These are phyloP conservation scores for Saccostrea cuccullata DNA, from an alignment of 1,140 invertebrate genomes.

Conservation along the genomic window DNA sequence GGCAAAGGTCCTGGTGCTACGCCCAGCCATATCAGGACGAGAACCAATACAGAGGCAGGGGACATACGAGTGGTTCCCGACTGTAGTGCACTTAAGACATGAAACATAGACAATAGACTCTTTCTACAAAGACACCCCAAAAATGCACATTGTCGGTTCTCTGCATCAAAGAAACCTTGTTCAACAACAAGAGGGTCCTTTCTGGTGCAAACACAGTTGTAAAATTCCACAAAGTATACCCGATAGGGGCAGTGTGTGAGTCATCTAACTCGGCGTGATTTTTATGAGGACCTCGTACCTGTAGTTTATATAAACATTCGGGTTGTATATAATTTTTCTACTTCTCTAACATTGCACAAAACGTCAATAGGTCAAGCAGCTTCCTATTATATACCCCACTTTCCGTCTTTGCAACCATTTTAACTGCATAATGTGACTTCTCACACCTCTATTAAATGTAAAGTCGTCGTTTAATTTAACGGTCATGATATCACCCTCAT, in stretches of 20 bases:
- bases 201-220: neutral
- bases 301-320: slow-evolving; percentile 25
- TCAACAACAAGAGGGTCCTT: neutral
- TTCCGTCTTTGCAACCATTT: neutral
- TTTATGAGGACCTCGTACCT: neutral
- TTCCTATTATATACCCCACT: neutral
- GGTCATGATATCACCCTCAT: neutral
- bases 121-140: slow-evolving; percentile 17
- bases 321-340: slow-evolving; percentile 18
- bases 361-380: neutral
- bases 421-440: neutral
- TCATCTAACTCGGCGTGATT: neutral
- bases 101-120: slow-evolving; percentile 10
- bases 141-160: neutral
- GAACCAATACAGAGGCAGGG: neutral
- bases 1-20: neutral
- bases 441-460: neutral
- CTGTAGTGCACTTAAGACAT: slow-evolving; percentile 5
- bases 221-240: neutral
- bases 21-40: neutral
- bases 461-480: neutral
- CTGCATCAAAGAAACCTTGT: slow-evolving; percentile 15
- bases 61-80: neutral
- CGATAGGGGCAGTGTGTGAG: neutral
- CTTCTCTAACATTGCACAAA: neutral